Evolutionary conservation across 1,140 invertebrate species (phyloP).

Genomic region (Trichonephila clavata): DNA sequence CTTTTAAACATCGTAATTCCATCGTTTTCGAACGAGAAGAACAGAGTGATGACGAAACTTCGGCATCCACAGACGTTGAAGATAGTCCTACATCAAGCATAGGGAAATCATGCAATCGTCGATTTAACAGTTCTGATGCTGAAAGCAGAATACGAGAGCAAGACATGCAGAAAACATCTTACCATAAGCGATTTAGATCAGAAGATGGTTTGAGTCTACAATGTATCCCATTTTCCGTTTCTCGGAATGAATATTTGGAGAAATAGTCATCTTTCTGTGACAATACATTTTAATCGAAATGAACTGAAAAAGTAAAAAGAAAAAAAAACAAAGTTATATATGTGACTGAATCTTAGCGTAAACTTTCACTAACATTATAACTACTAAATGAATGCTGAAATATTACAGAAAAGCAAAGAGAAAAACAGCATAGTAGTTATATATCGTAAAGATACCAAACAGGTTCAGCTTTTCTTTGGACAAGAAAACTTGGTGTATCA

Average conservation of each 20-base stretch:
- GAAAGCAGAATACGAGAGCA: neutral
- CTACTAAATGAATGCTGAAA: too few relatives aligned
- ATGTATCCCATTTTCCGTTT: neutral
- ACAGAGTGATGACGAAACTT: conserved; percentile 19
- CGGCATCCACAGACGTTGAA: conserved; percentile 55
- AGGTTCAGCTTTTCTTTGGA: too few relatives aligned
- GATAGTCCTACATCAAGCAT: conserved; percentile 44
- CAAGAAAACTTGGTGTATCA: too few relatives aligned
- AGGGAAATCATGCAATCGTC: too few relatives aligned
- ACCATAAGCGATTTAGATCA: neutral
- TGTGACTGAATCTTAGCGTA: neutral
- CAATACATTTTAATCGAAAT: neutral
- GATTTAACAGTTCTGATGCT: neutral
- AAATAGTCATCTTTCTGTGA: neutral
- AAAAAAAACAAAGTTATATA: neutral
- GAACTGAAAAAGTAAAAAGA: neutral
- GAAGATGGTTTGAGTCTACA: neutral
- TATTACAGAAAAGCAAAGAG: too few relatives aligned
- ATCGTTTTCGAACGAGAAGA: conserved; percentile 46
- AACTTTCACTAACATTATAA: neutral
- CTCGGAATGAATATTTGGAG: neutral
- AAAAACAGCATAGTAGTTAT: too few relatives aligned
- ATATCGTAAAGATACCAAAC: too few relatives aligned
- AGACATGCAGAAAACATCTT: neutral
- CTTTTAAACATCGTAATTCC: neutral